A percentile compares a stretch with the other conserved stretches of the same genome.
Conservation (phyloP, 1,140 invertebrate genomes). For the Plectrocnemia conspersa region DNA sequence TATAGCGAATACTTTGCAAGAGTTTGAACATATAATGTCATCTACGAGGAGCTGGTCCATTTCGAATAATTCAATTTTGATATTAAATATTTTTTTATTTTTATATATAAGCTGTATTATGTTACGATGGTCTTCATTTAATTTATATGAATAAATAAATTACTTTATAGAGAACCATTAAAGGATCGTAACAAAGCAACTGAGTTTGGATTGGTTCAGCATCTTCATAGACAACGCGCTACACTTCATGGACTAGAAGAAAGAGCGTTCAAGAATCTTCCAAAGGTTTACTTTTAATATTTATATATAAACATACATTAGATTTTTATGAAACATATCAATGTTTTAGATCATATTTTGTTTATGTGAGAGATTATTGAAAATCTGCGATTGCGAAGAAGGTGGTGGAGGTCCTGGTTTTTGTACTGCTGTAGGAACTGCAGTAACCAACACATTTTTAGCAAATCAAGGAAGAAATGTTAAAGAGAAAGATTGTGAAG, state of each 20-base stretch:
- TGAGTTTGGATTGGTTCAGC: constrained; percentile 64
- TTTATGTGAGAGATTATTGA: constrained; percentile 71
- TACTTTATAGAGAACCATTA: constrained; percentile 26
- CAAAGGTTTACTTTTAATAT: constrained; percentile 58
- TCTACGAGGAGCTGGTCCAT: no score
- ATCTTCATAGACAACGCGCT: constrained; percentile 68
- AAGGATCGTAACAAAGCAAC: constrained; percentile 45
- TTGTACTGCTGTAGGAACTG: constrained; percentile 14
- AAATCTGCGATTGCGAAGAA: constrained; percentile 59
- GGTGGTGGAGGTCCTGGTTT: constrained; percentile 34
- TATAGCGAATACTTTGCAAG: no score
- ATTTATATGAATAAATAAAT: neutral
- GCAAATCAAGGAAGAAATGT: constrained; percentile 1
- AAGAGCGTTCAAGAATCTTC: constrained; percentile 69
- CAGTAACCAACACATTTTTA: constrained; percentile 13
- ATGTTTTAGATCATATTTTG: constrained; percentile 65
- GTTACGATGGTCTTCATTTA: no score
- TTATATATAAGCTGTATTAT: no score
- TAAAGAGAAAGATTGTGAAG: neutral
- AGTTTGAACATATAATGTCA: no score
- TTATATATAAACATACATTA: neutral
- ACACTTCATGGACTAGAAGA: constrained; percentile 78
- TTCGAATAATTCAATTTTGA: no score
- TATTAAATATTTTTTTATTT: no score
- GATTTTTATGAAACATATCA: neutral